Evolutionary conservation across 2,797 vertebrate species (phyloP), one percentile per base, ranked within the genome.

Genomic region (Borostomias antarcticus): DNA sequence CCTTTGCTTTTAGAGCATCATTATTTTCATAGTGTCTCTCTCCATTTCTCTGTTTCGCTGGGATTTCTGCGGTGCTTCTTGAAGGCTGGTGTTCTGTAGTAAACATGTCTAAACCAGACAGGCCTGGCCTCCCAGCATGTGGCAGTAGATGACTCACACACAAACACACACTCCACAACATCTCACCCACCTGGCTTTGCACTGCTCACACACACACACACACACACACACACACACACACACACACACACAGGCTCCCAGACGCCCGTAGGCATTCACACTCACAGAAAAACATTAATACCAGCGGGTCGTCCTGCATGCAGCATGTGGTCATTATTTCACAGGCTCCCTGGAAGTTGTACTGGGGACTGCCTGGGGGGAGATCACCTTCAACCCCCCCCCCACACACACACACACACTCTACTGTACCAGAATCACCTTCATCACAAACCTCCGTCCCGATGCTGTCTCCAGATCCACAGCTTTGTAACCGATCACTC

Each of bases 91-190:
- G 80, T 72, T 64, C 64, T 70, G 73, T 23, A 40, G 19, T 25
- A 58, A 35, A 58, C 23, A 40, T 85, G 77, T 77, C 53, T 64
- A 65, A 82, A 78, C 64, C 74, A 88, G 75, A 82, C 66, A 43
- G 79, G 78, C 68, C 72, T 62, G 67, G 63, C 84, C 65, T 85
- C 85, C 60, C 85, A 88, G 89, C 87, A 84, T 86, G 87, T 79
- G 84, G 80, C n/a, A 29, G 17, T 52, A 75, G 74, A 72, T 89
- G 86, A 89, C 82, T 86, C 85, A 87, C 7, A 19, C 37, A 47
- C 53, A 26, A 11, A 47, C 37, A 32, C 33, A 48, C 53, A 47
- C 57, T 23, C 15, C 25, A 17, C n/a, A 29, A 66, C 8, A 29
- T 17, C 15, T 29, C 13, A 28, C 58, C 37, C 37, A 45, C 58